Conservation (phyloP, 2,113 vertebrate species). For the Chamaea fasciata region DNA sequence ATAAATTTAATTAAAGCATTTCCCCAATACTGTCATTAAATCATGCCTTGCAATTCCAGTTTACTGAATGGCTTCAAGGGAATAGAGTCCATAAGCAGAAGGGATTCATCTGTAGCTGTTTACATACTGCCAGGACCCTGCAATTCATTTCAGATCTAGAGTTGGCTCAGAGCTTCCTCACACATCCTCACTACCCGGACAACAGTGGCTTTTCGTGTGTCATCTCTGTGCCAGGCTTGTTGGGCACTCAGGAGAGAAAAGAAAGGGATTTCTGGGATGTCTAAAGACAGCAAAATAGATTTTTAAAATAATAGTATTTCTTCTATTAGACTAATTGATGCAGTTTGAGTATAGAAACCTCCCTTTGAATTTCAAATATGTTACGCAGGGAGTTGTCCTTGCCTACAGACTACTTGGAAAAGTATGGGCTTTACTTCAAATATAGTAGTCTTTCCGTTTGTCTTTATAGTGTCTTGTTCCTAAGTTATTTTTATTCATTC, state of each 20-base stretch:
- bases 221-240: not conserved
- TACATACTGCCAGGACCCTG: not conserved
- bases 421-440: not conserved
- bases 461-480: not conserved
- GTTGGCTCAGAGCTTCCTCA: not conserved
- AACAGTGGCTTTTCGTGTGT: not conserved
- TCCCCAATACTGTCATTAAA: not conserved
- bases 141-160: not conserved
- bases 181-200: not conserved
- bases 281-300: not conserved
- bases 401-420: not conserved
- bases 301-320: accelerated
- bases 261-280: not conserved
- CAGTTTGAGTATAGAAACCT: not conserved
- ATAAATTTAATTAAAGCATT: not conserved
- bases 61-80: not conserved
- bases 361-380: not conserved
- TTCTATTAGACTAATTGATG: not conserved
- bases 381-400: not conserved
- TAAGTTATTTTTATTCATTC: not conserved
- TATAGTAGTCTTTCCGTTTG: not conserved
- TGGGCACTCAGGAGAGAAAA: not conserved
- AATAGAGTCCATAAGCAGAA: not conserved
- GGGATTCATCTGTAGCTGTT: not conserved
- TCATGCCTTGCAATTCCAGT: not conserved